Percentiles rank a stretch among this genome's conserved stretches.
These are phyloP conservation scores for Ornithoptera alexandrae DNA, from an alignment of 2,888 invertebrate genomes.

Conservation along the genomic window DNA sequence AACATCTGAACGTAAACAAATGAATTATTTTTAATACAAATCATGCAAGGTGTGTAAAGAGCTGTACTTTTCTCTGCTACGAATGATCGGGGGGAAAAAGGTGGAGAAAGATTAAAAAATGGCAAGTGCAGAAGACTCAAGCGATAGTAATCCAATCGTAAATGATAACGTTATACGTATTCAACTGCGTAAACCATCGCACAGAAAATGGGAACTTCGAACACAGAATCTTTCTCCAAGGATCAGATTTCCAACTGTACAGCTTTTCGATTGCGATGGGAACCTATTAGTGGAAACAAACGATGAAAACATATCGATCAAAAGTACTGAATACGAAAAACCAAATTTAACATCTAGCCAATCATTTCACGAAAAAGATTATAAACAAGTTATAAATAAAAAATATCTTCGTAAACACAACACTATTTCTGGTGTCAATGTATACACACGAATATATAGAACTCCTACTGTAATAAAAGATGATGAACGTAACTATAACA, in stretches of 20 bases:
- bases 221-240: slow-evolving; percentile 82
- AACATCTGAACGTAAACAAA: slow-evolving; percentile 79
- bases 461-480: slow-evolving; percentile 44
- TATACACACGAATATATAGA: slow-evolving; percentile 68
- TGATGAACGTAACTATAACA: slow-evolving; percentile 54
- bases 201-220: slow-evolving; percentile 83
- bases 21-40: slow-evolving; percentile 57
- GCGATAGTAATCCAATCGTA: slow-evolving; percentile 72
- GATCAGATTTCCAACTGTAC: slow-evolving; percentile 80
- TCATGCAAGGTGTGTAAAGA: slow-evolving; percentile 22
- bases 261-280: slow-evolving; percentile 82
- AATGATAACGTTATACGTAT: slow-evolving; percentile 80
- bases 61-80: slow-evolving; percentile 21
- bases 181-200: slow-evolving; percentile 81
- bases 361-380: slow-evolving; percentile 66
- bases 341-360: slow-evolving; percentile 52
- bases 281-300: slow-evolving; percentile 81
- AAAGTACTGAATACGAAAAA: slow-evolving; percentile 63
- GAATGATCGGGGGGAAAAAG: slow-evolving; percentile 40
- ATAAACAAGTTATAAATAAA: slow-evolving; percentile 60
- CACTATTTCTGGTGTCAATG: slow-evolving; percentile 66
- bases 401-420: slow-evolving; percentile 65
- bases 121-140: slow-evolving; percentile 58
- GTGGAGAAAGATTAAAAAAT: slow-evolving; percentile 47
- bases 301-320: slow-evolving; percentile 76